phyloP scores from a whole-genome alignment of 2,797 vertebrate genomes.

The Dryobates pubescens region DNA sequence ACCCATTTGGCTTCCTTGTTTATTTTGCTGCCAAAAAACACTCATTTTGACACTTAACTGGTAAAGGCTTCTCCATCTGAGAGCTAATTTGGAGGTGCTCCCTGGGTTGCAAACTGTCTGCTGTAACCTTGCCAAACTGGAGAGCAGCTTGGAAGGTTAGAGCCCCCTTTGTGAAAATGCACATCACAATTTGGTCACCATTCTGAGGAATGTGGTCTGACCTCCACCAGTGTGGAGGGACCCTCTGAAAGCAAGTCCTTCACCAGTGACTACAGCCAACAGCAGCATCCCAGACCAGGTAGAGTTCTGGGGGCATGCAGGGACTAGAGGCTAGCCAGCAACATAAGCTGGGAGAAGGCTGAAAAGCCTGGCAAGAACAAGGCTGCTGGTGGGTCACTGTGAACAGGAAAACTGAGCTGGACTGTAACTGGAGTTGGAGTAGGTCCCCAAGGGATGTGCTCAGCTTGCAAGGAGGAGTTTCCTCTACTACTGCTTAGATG shows the following conservation, averaged over 20 bases:
- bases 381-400: not conserved
- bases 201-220: not conserved
- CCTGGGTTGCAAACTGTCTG: not conserved
- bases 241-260: not conserved
- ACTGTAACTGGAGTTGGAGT: not conserved
- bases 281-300: not conserved
- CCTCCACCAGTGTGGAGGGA: not conserved
- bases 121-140: not conserved
- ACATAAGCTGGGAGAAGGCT: not conserved
- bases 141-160: not conserved
- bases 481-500: not conserved
- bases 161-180: not conserved
- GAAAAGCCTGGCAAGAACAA: not conserved
- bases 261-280: not conserved
- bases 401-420: not conserved
- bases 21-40: not conserved
- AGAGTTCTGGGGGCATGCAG: not conserved
- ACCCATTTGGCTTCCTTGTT: not conserved
- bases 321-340: not conserved
- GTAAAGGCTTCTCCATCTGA: not conserved
- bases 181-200: fast-evolving
- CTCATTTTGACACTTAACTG: not conserved
- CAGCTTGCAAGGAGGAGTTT: not conserved
- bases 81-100: not conserved
- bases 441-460: not conserved